phyloP scores from a whole-genome alignment of 2,797 vertebrate species.

The Chaetodon trifasciatus region DNA sequence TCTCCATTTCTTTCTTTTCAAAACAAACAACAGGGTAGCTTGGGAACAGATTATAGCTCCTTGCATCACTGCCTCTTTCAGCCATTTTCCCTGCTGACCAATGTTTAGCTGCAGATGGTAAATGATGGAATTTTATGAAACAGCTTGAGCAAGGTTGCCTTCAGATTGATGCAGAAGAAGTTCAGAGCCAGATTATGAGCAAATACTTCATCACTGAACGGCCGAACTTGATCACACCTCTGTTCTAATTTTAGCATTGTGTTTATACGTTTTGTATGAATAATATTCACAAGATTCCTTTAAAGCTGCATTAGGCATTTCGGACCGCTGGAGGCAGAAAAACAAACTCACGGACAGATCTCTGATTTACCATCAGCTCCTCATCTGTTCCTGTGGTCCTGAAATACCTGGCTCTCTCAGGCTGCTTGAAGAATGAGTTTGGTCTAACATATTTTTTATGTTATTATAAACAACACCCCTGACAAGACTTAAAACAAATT shows the following conservation, averaged over 20 bases:
- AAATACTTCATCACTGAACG: constrained; percentile 43
- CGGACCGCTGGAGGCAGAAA: background rate
- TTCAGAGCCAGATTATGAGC: constrained; percentile 46
- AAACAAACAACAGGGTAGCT: constrained; percentile 82
- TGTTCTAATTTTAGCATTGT: constrained; percentile 31
- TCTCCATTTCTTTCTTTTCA: constrained; percentile 80
- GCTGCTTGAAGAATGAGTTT: background rate
- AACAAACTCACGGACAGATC: background rate
- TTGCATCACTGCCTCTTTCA: constrained; percentile 84
- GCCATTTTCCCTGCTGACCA: constrained; percentile 84
- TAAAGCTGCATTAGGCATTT: constrained; percentile 14
- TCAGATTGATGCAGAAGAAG: constrained; percentile 64
- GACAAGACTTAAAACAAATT: background rate
- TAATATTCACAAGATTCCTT: background rate
- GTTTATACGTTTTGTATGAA: constrained; percentile 22
- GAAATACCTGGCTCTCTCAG: background rate
- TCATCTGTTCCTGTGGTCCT: background rate
- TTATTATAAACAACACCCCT: background rate
- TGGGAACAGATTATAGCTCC: constrained; percentile 85
- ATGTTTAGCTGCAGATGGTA: constrained; percentile 82
- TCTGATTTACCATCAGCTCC: constrained; percentile 11
- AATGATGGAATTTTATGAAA: constrained; percentile 80
- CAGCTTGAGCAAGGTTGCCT: constrained; percentile 67
- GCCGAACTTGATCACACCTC: constrained; percentile 25
- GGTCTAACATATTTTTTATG: background rate